phyloP scores from a whole-genome alignment of 2,113 vertebrate genomes.

The Microcebus griseorufus region DNA sequence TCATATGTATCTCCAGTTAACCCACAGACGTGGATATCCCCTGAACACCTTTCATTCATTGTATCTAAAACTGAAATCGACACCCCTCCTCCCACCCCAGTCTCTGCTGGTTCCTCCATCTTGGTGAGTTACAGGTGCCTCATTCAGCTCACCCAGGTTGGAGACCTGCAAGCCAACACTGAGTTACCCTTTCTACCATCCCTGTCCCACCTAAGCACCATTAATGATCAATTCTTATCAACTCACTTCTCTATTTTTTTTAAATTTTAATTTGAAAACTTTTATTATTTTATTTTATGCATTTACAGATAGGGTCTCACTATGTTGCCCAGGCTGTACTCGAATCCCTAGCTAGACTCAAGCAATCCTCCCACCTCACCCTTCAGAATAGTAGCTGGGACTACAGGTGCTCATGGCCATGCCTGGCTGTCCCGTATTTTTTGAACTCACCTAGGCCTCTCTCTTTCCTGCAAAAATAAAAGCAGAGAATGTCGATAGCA shows the following conservation, averaged over 20 bases:
- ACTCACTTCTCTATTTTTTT: neutral
- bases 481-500: neutral
- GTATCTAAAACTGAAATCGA: neutral
- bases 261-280: neutral
- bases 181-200: neutral
- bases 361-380: no score
- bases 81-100: accelerated
- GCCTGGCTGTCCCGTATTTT: neutral
- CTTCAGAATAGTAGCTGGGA: no score
- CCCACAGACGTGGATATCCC: neutral
- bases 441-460: neutral
- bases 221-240: neutral
- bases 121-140: neutral
- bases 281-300: neutral
- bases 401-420: no score
- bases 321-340: no score
- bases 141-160: neutral
- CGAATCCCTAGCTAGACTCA: no score
- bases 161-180: neutral
- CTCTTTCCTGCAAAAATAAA: neutral
- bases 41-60: neutral
- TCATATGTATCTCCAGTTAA: neutral
- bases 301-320: neutral
- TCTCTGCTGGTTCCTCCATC: neutral
- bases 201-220: neutral